Evolutionary conservation across 2,797 vertebrate species (phyloP).

Genomic region (Crax fasciolata): DNA sequence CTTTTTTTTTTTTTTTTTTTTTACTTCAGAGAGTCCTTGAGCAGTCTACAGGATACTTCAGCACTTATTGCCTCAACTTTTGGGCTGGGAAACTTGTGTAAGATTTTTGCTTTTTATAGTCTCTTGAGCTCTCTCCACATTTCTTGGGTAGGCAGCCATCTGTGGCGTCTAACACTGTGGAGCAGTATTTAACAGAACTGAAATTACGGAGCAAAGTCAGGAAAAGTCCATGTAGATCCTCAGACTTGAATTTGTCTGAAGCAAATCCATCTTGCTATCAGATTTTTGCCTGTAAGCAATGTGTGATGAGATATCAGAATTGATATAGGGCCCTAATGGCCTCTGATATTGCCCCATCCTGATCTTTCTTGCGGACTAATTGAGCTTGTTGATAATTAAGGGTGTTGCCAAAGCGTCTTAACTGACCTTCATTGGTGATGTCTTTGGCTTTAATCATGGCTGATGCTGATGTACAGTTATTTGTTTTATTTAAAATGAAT

Average conservation of each 20-base stretch:
- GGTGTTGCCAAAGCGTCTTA: too few species aligned
- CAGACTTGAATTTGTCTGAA: neutral
- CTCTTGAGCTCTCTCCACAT: constrained; percentile 23
- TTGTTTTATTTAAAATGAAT: fast-evolving
- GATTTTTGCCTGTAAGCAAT: neutral
- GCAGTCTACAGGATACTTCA: constrained; percentile 28
- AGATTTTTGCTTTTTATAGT: constrained; percentile 61
- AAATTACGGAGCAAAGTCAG: neutral
- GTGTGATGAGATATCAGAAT: neutral
- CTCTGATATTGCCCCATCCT: neutral
- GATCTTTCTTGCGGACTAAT: neutral
- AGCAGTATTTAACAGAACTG: constrained; percentile 37
- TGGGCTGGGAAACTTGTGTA: constrained; percentile 33
- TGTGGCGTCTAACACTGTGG: constrained; percentile 26
- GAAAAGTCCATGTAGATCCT: neutral
- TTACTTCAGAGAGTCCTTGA: neutral
- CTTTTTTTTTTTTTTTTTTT: neutral
- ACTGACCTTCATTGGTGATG: neutral
- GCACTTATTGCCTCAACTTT: constrained; percentile 52
- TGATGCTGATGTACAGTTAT: neutral
- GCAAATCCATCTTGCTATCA: neutral
- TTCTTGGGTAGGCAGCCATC: constrained; percentile 58
- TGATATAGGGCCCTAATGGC: neutral
- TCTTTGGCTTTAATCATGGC: neutral
- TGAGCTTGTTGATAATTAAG: neutral